Base-by-base conservation (phyloP, 1,140 invertebrate genomes). In the Drosophila santomea region DNA sequence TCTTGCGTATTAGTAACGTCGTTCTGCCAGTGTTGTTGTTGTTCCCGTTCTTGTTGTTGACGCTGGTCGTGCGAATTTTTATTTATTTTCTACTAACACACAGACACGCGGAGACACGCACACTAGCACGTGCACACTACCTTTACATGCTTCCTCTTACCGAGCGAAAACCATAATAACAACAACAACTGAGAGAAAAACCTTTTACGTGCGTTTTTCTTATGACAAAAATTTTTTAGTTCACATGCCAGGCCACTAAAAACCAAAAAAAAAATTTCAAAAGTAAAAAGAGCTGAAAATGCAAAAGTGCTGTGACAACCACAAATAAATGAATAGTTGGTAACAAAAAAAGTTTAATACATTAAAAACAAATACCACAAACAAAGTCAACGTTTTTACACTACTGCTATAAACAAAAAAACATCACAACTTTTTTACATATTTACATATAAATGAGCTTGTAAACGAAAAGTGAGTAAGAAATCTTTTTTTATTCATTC, bases 51-150 rank as follows among this genome's bases (percentile, higher is more conserved):
- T 38, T 67, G 35, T 68, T 88, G 77, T 89, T 88, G 84, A 82
- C 75, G 83, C 69, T 88, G 83, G 83, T 79, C 75, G 83, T 84
- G 75, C 74, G 86, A 82, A 86, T 86, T 68, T 28, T 25, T 17
- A 64, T 81, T 75, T 75, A 80, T 72, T 80, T 75, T 80, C 61
- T 58, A 64, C 80, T 59, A 58, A 71, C 62, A 71, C 47, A 52
- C 28, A 39, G 63, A 67, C 56, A 25, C 61, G 66, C 62, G 63
- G 43, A 52, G 28, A 39, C 67, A 67, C 63, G 23, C 2, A 2
- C 28, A 32, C 28, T 10, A 1, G 32, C 35, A 39, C 71, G 62
- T 59, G 20, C 55, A 36, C 36, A 54, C 35, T 20, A 28, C 2
- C 23, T 58, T 54, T 17, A 15, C n/a, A 17, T 51, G 48, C 48